Evolutionary conservation across 2,888 invertebrate genomes (phyloP).

Genomic region (Exephanes ischioxanthus): DNA sequence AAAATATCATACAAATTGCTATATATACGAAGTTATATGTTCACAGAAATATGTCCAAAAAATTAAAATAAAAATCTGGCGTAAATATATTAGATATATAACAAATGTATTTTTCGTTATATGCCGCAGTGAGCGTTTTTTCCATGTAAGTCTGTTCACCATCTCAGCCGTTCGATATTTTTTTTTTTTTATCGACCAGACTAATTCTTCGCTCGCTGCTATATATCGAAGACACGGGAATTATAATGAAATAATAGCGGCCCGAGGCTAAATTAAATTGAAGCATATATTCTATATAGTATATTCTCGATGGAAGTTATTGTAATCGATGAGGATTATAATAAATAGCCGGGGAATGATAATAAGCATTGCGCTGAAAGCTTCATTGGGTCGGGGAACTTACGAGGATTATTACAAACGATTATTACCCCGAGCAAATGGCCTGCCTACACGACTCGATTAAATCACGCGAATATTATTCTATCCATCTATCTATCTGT

Average conservation of each 20-base stretch:
- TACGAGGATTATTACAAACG: constrained; percentile 58
- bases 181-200: background rate
- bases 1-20: background rate
- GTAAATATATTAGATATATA: no score
- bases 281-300: constrained; percentile 16
- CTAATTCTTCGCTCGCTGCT: background rate
- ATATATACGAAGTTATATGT: background rate
- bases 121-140: background rate
- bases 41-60: background rate
- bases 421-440: constrained; percentile 51
- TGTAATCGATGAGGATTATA: constrained; percentile 49
- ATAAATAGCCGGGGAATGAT: constrained; percentile 41
- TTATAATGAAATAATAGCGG: constrained; percentile 26
- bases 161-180: background rate
- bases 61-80: background rate
- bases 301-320: constrained; percentile 31
- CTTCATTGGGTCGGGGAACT: constrained; percentile 49
- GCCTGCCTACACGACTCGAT: constrained; percentile 59
- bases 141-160: background rate
- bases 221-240: background rate
- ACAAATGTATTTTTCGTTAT: background rate
- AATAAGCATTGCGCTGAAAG: constrained; percentile 48
- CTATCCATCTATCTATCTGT: constrained; percentile 41
- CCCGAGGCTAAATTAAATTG: constrained; percentile 33
- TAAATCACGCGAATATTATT: constrained; percentile 61